Percentiles rank a stretch among this genome's conserved stretches.
These are phyloP conservation scores for Eurois occulta DNA, from an alignment of 2,888 invertebrate species.

Conservation along the genomic window DNA sequence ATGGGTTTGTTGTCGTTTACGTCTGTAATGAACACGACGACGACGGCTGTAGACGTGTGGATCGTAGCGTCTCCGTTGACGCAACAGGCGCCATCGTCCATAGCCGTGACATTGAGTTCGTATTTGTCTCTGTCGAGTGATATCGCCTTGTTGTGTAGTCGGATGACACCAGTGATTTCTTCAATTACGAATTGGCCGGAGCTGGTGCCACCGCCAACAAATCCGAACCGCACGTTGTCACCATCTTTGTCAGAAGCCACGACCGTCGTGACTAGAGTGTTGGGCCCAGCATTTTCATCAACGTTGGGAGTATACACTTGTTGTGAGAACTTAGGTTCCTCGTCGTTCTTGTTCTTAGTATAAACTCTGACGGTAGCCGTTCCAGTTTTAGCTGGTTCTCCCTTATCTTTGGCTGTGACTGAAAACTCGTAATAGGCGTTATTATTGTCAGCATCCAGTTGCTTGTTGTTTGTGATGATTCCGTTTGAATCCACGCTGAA, in stretches of 20 bases:
- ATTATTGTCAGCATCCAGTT: conserved; percentile 98
- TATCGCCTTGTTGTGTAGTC: conserved; percentile 96
- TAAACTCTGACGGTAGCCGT: conserved; percentile 98
- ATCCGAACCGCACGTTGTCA: conserved; percentile 98
- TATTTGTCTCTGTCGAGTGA: conserved; percentile 98
- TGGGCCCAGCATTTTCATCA: conserved; percentile 98
- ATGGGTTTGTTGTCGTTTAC: conserved; percentile 99
- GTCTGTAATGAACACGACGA: conserved; percentile 98
- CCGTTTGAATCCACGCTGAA: conserved; percentile 98
- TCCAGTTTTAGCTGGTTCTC: conserved; percentile 97
- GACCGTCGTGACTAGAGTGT: conserved; percentile 98
- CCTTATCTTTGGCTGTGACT: conserved; percentile 98
- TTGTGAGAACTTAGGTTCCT: conserved; percentile 98
- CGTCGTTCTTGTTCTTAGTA: conserved; percentile 99
- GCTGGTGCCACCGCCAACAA: conserved; percentile 96
- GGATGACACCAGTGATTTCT: conserved; percentile 98
- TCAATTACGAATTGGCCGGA: conserved; percentile 98
- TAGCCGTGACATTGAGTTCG: conserved; percentile 98
- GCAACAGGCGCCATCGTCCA: conserved; percentile 99
- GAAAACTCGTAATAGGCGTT: conserved; percentile 98
- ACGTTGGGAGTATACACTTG: conserved; percentile 99
- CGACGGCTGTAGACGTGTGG: conserved; percentile 98
- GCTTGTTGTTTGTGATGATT: conserved; percentile 97
- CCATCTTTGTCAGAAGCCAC: conserved; percentile 99
- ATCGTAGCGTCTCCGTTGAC: conserved; percentile 96